Conservation (phyloP, 1,140 invertebrate genomes). For the Temnothorax longispinosus region DNA sequence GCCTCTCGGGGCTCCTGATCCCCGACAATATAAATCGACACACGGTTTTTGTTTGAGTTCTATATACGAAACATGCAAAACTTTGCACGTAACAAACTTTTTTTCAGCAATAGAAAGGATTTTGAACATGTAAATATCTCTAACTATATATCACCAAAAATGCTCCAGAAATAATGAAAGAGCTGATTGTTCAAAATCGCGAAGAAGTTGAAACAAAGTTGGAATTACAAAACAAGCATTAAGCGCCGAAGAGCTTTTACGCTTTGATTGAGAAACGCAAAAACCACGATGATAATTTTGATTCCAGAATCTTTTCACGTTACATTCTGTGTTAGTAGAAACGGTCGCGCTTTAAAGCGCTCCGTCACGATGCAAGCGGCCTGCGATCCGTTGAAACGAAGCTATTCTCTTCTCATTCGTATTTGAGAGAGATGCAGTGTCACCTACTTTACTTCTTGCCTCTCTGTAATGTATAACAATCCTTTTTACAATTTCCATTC, state of each 20-base stretch:
- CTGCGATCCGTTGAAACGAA: not conserved
- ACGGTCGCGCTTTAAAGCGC: constrained; percentile 10
- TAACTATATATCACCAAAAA: not conserved
- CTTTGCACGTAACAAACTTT: not conserved
- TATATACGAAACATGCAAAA: not conserved
- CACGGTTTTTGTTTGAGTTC: not conserved
- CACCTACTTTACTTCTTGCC: not conserved
- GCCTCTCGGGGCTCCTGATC: not conserved
- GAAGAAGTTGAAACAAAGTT: not conserved
- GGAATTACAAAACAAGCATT: not conserved
- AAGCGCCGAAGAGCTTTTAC: constrained; percentile 1
- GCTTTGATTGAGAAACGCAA: not conserved
- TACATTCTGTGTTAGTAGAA: constrained; percentile 20
- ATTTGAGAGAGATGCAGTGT: not conserved
- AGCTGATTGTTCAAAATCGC: not conserved
- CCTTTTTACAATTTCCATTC: not conserved
- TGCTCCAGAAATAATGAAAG: not conserved
- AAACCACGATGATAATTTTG: constrained; percentile 4
- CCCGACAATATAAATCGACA: not conserved
- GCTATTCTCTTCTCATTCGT: not conserved
- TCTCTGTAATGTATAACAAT: not conserved
- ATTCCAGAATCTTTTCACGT: constrained; percentile 17
- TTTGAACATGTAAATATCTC: no score
- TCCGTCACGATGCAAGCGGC: constrained; percentile 13
- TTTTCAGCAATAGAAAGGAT: not conserved